A percentile compares a stretch with the other conserved stretches of the same genome.
Conservation (phyloP, 2,888 invertebrate genomes). For the Bugulina stolonifera region DNA sequence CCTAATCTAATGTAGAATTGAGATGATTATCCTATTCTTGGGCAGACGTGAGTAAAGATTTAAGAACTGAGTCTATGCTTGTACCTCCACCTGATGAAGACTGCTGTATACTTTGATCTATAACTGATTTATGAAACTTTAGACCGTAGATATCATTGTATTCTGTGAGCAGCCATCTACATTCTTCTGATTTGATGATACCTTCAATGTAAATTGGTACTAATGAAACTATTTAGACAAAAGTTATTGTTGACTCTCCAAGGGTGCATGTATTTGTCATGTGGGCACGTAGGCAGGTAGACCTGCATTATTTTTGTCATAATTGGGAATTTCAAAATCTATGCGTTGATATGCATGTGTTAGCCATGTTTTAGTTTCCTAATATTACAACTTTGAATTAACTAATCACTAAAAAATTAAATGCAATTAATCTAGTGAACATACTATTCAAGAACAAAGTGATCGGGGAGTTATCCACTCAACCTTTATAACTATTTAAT, state of each 20-base stretch:
- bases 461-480: too few species aligned
- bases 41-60: background rate
- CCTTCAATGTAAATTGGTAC: slow-evolving; percentile 3
- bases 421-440: too few species aligned
- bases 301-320: too few species aligned
- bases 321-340: too few species aligned
- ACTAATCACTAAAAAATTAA: background rate
- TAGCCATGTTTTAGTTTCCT: background rate
- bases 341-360: too few species aligned
- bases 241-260: too few species aligned
- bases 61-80: slow-evolving; percentile 7
- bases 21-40: background rate
- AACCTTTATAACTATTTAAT: too few species aligned
- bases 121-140: background rate
- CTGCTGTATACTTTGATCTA: background rate
- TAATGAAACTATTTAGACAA: too few species aligned
- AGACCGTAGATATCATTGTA: slow-evolving; percentile 22
- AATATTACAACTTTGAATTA: background rate
- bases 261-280: too few species aligned
- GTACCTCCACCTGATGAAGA: background rate
- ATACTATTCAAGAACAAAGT: too few species aligned
- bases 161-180: slow-evolving; percentile 16
- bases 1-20: too few species aligned
- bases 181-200: slow-evolving; percentile 10
- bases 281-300: too few species aligned